A percentile compares a stretch with the other conserved stretches of the same genome.
Conservation (phyloP, 1,140 invertebrate species). For the Eciton burchellii region DNA sequence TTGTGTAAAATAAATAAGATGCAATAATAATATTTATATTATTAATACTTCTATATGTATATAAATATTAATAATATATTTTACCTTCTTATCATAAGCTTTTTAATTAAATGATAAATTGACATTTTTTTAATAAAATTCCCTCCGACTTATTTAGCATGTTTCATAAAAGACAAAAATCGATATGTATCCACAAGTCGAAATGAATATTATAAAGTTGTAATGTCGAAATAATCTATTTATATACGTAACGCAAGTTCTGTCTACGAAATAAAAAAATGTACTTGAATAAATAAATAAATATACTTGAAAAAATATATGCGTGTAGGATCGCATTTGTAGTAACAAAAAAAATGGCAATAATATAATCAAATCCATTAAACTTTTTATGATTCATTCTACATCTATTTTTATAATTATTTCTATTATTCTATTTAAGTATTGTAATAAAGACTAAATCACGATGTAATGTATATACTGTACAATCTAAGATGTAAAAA, state of each 20-base stretch:
- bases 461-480: background rate
- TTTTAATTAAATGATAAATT: conserved; percentile 17
- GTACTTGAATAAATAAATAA: conserved; percentile 16
- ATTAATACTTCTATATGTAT: no score
- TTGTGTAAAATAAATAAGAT: background rate
- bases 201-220: conserved; percentile 41
- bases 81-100: no score
- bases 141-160: conserved; percentile 17
- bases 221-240: conserved; percentile 52
- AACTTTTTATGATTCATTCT: conserved; percentile 12
- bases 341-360: background rate
- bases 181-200: conserved; percentile 27
- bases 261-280: conserved; percentile 35
- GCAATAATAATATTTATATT: no score
- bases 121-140: conserved; percentile 18
- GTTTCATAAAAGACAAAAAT: conserved; percentile 28
- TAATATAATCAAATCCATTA: conserved; percentile 26
- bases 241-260: conserved; percentile 32
- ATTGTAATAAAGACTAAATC: background rate
- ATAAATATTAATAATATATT: no score
- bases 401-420: background rate
- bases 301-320: conserved; percentile 14
- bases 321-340: background rate
- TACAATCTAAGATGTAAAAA: background rate
- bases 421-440: background rate